A percentile compares a stretch with the other conserved stretches of the same genome.
phyloP scores from a whole-genome alignment of 1,140 invertebrate genomes.

The Drosophila nigromelanica region DNA sequence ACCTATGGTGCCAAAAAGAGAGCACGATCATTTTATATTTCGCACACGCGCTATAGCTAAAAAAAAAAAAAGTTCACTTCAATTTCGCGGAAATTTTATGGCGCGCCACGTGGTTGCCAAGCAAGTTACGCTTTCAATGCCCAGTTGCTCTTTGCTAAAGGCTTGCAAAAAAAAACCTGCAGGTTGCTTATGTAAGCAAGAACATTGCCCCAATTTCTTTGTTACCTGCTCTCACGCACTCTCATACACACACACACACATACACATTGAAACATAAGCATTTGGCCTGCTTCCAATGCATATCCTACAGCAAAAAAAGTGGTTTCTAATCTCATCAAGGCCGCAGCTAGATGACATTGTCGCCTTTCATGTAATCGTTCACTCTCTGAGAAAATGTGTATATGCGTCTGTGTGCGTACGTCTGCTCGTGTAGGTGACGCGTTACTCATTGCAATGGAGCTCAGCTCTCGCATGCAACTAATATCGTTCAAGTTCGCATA shows the following conservation, averaged over 20 bases:
- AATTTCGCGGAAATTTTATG: conserved; percentile 47
- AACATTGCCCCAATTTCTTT: conserved; percentile 50
- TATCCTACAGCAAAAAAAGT: conserved; percentile 61
- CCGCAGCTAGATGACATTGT: conserved; percentile 58
- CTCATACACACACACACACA: conserved; percentile 8
- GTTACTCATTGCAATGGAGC: conserved; percentile 45
- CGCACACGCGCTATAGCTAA: conserved; percentile 18
- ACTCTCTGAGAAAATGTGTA: conserved; percentile 2
- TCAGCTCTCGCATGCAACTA: conserved; percentile 30
- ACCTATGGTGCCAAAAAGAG: conserved; percentile 1
- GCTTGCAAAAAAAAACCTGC: background rate
- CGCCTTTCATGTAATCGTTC: conserved; percentile 34
- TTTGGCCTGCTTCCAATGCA: conserved; percentile 70
- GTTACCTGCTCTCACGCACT: conserved; percentile 24
- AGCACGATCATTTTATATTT: conserved; percentile 39
- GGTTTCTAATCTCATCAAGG: conserved; percentile 50
- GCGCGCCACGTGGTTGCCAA: conserved; percentile 68
- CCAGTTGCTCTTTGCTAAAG: conserved; percentile 1
- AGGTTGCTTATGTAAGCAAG: conserved; percentile 56
- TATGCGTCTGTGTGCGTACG: background rate
- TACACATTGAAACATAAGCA: background rate
- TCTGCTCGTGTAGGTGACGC: conserved; percentile 36
- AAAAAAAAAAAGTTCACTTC: conserved; percentile 16
- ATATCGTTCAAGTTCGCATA: conserved; percentile 66
- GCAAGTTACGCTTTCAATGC: conserved; percentile 40